Evolutionary conservation across 2,888 invertebrate species (phyloP), one percentile per base, ranked within the genome.

Genomic region (Agonum fuliginosum): DNA sequence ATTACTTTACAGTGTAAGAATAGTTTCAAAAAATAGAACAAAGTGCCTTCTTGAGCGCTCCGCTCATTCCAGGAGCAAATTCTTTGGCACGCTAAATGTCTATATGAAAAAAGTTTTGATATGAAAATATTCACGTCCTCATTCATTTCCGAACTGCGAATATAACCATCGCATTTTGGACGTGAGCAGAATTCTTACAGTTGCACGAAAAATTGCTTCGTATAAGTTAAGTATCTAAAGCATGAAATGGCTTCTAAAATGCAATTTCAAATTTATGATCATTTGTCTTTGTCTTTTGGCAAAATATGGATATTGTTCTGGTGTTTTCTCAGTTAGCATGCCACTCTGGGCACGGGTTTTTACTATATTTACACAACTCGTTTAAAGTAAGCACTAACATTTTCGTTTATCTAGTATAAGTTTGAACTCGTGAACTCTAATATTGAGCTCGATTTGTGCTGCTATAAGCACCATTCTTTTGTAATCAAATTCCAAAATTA

Each of bases 81-180:
- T 62, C 58, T 62, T 62, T 10, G 4, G 58, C 58, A 62, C 58
- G 30, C 14, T 30, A 62, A 62, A 62, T 30, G 30, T 27, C 58
- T 62, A 30, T 62, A 30, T 27, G 30, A 62, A 30, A 62, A 27
- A 62, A 62, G 30, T 62, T 30, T 62, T 62, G 30, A 62, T 62
- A 30, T 17, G 58, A 62, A 54, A 62, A 62, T 62, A 62, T 62
- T 62, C 58, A 62, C 58, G 58, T 62, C 30, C 30, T 62, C 30
- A 62, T 62, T 62, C 58, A 62, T 54, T 54, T 54, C 54, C 54
- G 54, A 54, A 54, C 54, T 62, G 58, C 27, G 58, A 62, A 62
- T 62, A 30, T 62, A 62, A 62, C 58, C 30, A 62, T 62, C 58
- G 58, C 19, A 62, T 17, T 62, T 62, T 62, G 58, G 34, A 62